Percentiles rank a stretch among this genome's conserved stretches.
phyloP scores from a whole-genome alignment of 2,797 vertebrate species.

The Scyliorhinus canicula region DNA sequence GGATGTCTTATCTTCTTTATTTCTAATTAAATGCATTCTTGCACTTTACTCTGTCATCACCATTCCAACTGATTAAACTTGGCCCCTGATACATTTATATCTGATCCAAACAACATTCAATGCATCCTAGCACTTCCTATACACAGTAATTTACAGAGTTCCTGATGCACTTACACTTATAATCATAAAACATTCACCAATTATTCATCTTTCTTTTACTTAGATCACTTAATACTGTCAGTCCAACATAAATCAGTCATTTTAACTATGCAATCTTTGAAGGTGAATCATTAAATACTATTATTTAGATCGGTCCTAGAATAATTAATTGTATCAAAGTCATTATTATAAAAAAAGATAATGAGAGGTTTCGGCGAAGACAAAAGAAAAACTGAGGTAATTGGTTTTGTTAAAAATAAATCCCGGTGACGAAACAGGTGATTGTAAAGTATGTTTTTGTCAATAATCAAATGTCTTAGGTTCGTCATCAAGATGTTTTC shows the following conservation, averaged over 20 bases:
- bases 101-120: not conserved
- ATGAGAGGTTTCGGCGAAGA: not conserved
- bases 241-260: not conserved
- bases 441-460: not conserved
- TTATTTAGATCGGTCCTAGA: not conserved
- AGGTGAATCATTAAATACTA: not conserved
- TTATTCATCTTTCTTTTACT: not conserved
- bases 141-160: not conserved
- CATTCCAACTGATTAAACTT: not conserved
- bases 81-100: not conserved
- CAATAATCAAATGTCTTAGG: not conserved
- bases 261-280: not conserved
- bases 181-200: not conserved
- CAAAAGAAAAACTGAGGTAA: not conserved
- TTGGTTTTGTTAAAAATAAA: not conserved
- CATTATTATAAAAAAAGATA: too few species aligned
- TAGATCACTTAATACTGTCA: not conserved
- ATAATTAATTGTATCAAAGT: not conserved
- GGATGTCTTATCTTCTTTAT: not conserved
- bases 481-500: not conserved
- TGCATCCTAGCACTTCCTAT: not conserved
- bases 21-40: not conserved
- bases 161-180: not conserved
- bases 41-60: conserved; percentile 25
- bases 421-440: not conserved